A percentile compares a stretch with the other conserved stretches of the same genome.
phyloP scores from a whole-genome alignment of 1,140 invertebrate species.

The Sitodiplosis mosellana region DNA sequence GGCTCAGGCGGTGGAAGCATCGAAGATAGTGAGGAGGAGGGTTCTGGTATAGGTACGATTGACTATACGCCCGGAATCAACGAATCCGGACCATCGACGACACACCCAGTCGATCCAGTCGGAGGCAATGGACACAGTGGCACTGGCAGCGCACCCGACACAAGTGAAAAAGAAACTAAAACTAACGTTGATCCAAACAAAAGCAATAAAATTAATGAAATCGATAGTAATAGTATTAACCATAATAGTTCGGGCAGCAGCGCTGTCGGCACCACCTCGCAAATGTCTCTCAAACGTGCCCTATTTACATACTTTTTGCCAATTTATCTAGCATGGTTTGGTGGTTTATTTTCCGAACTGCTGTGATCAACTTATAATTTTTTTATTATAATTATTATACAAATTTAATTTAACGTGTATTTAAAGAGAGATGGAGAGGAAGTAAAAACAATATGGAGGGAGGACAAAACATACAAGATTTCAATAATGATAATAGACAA shows the following conservation, averaged over 20 bases:
- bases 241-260: conserved; percentile 6
- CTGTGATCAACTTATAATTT: conserved; percentile 36
- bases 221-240: too few species aligned
- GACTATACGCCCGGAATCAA: conserved; percentile 12
- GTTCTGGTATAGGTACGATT: conserved; percentile 23
- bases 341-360: conserved; percentile 56
- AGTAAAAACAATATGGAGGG: too few species aligned
- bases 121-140: conserved; percentile 12
- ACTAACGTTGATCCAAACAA: not conserved
- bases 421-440: not conserved
- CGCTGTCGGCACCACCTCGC: conserved; percentile 29
- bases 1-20: conserved; percentile 33
- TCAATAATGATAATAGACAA: too few species aligned
- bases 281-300: conserved; percentile 40
- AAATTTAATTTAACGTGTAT: not conserved
- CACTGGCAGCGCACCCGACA: not conserved
- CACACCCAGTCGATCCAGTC: not conserved
- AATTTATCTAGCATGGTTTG: conserved; percentile 66
- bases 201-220: not conserved
- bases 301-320: conserved; percentile 56
- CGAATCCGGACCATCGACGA: not conserved
- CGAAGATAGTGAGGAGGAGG: conserved; percentile 28
- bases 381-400: conserved; percentile 5
- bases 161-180: conserved; percentile 2
- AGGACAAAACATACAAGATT: too few species aligned